These are phyloP conservation scores for Patiria pectinifera DNA, from an alignment of 53 echinoderm and acorn worm species.

Conservation along the genomic window DNA sequence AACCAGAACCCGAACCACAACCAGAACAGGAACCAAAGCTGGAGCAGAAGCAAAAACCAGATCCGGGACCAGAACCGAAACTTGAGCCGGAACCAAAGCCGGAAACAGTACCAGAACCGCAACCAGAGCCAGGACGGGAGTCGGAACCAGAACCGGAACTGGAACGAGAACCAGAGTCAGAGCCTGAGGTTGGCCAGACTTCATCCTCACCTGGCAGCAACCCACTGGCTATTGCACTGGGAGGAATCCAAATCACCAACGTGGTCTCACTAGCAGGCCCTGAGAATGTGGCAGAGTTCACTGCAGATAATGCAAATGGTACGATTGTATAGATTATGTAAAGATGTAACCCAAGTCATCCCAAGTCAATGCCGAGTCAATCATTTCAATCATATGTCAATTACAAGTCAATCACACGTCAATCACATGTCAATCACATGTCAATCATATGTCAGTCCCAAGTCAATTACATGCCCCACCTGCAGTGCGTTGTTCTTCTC, in stretches of 20 bases:
- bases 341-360: too few relatives aligned
- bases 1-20: not conserved
- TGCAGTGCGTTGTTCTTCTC: too few relatives aligned
- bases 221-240: slow-evolving; percentile 44
- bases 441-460: too few relatives aligned
- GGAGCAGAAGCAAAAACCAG: too few relatives aligned
- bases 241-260: slow-evolving; percentile 43
- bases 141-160: too few relatives aligned
- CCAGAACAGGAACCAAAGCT: not conserved
- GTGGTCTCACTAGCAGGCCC: slow-evolving; percentile 42
- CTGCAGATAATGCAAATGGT: not conserved
- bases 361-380: too few relatives aligned
- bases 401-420: not conserved
- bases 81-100: too few relatives aligned
- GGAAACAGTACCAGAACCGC: too few relatives aligned
- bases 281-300: not conserved
- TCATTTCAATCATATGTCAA: not conserved
- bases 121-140: too few relatives aligned
- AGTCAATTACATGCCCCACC: too few relatives aligned
- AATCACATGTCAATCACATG: too few relatives aligned
- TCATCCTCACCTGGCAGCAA: not conserved
- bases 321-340: not conserved
- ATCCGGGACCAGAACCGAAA: too few relatives aligned
- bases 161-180: not conserved
- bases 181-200: not conserved